Percentiles rank a stretch among this genome's conserved stretches.
phyloP scores from a whole-genome alignment of 2,888 invertebrate genomes.

The Euplagia quadripunctaria region DNA sequence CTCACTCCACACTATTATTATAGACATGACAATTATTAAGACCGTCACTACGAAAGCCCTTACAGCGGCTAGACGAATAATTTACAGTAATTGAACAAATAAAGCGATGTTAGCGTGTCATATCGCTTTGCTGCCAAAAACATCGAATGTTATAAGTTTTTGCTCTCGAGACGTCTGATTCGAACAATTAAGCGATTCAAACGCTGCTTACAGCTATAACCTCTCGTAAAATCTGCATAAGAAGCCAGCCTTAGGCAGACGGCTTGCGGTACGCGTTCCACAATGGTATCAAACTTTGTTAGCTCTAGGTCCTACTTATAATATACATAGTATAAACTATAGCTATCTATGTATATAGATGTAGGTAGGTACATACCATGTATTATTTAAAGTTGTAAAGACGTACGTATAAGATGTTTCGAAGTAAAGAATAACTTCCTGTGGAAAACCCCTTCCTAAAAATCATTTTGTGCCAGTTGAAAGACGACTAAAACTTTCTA shows the following conservation, averaged over 20 bases:
- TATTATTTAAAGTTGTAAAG: no score
- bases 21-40: slow-evolving; percentile 8
- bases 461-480: no score
- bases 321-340: no score
- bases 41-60: slow-evolving; percentile 26
- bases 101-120: slow-evolving; percentile 41
- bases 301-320: neutral
- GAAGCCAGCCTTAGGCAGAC: slow-evolving; percentile 70
- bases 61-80: slow-evolving; percentile 38
- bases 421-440: no score
- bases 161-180: slow-evolving; percentile 66
- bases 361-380: no score
- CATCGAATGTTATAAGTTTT: slow-evolving; percentile 60
- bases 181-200: slow-evolving; percentile 76
- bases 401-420: no score
- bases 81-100: slow-evolving; percentile 40
- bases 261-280: slow-evolving; percentile 60
- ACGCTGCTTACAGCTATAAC: slow-evolving; percentile 69
- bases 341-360: no score
- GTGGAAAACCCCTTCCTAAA: no score
- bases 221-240: slow-evolving; percentile 81
- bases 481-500: no score
- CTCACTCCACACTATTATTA: neutral
- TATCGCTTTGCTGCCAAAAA: slow-evolving; percentile 58
- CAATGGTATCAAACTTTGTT: slow-evolving; percentile 48